Conservation (phyloP, 2,797 vertebrate genomes). For the Cephalopachus bancanus region DNA sequence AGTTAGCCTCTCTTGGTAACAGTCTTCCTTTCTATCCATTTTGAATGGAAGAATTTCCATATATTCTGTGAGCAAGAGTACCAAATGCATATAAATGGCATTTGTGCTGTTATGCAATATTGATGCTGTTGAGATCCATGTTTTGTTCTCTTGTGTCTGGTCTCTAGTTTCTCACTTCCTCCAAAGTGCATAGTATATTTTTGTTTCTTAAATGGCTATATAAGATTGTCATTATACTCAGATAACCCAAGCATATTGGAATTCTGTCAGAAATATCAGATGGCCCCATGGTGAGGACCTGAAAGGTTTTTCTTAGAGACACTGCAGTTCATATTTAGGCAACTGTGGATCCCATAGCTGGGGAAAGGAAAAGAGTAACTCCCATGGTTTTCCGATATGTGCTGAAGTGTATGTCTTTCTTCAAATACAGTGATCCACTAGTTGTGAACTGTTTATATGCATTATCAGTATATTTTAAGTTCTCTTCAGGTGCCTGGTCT, state of each 20-base stretch:
- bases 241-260: not conserved
- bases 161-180: slow-evolving; percentile 42
- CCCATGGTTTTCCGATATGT: not conserved
- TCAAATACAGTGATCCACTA: not conserved
- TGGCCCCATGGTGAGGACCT: not conserved
- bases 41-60: slow-evolving; percentile 44
- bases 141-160: slow-evolving; percentile 53
- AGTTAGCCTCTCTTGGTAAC: not conserved
- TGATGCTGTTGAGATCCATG: not conserved
- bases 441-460: not conserved
- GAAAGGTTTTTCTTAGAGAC: not conserved
- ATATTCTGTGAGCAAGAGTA: not conserved
- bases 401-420: not conserved
- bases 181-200: not conserved
- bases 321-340: not conserved
- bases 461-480: not conserved
- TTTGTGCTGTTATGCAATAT: not conserved
- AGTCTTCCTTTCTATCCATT: not conserved
- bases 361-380: not conserved
- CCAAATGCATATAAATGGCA: not conserved
- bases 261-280: slow-evolving; percentile 7
- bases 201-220: not conserved
- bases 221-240: slow-evolving; percentile 6
- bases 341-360: not conserved
- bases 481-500: not conserved